phyloP scores from a whole-genome alignment of 2,113 vertebrate genomes.

The Gymnocephalus cernua region DNA sequence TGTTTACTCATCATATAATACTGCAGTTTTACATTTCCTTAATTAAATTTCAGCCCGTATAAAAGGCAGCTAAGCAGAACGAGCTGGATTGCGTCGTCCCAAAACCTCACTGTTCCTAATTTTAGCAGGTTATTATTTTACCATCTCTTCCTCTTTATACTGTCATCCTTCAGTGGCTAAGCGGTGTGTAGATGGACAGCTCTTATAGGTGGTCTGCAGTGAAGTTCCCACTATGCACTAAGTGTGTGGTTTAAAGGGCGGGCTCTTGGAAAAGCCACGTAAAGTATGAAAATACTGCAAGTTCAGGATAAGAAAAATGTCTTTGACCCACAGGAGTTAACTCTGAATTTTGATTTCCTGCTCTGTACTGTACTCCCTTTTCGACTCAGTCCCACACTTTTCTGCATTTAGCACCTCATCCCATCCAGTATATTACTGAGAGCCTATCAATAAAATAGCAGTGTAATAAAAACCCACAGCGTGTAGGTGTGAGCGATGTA shows the following conservation, averaged over 20 bases:
- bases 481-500: constrained; percentile 47
- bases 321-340: constrained; percentile 26
- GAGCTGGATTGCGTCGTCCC: not conserved
- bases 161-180: not conserved
- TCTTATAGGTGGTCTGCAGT: constrained; percentile 47
- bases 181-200: constrained; percentile 26
- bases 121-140: constrained; percentile 40
- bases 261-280: constrained; percentile 31
- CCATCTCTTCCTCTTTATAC: not conserved
- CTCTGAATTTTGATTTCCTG: constrained; percentile 18
- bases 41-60: constrained; percentile 33
- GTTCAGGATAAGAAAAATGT: constrained; percentile 9
- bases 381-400: not conserved
- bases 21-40: constrained; percentile 49
- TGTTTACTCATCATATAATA: constrained; percentile 38
- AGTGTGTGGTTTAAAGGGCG: constrained; percentile 48
- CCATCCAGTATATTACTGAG: not conserved
- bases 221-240: constrained; percentile 31
- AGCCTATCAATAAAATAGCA: constrained; percentile 39
- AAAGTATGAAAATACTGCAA: constrained; percentile 23
- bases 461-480: constrained; percentile 32
- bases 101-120: constrained; percentile 19
- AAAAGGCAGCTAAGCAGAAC: constrained; percentile 34
- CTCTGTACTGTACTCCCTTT: not conserved
- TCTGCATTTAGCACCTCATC: not conserved